Conservation (phyloP, 2,113 vertebrate genomes). For the Andinoacara biseriatus region DNA sequence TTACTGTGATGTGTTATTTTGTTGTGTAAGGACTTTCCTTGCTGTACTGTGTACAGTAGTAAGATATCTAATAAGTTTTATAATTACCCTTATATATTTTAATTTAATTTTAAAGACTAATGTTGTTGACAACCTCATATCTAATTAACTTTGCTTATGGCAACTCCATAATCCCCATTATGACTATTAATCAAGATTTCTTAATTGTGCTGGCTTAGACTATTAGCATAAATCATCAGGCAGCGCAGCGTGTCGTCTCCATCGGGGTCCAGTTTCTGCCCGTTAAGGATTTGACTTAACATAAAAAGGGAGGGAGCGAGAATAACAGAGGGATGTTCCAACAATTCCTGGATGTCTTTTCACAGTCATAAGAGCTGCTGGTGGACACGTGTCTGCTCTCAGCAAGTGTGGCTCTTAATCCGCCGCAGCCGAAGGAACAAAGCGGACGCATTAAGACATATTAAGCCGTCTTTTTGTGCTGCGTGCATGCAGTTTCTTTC, state of each 20-base stretch:
- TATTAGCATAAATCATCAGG: conserved; percentile 46
- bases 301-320: conserved; percentile 20
- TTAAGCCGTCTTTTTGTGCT: not conserved
- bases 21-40: not conserved
- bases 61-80: not conserved
- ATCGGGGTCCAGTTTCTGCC: conserved; percentile 8
- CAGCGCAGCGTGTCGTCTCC: not conserved
- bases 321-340: conserved; percentile 18
- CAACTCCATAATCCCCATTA: conserved; percentile 14
- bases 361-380: not conserved
- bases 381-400: not conserved
- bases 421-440: not conserved
- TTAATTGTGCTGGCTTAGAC: conserved; percentile 27
- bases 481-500: not conserved
- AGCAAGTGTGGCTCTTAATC: not conserved
- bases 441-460: not conserved
- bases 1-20: not conserved
- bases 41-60: conserved; percentile 2
- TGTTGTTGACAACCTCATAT: not conserved
- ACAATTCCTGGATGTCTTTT: conserved; percentile 27
- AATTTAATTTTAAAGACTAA: conserved; percentile 7
- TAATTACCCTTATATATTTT: conserved; percentile 8
- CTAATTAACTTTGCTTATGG: not conserved
- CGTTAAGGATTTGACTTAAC: conserved; percentile 31
- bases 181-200: conserved; percentile 35